Percentiles rank a stretch among this genome's conserved stretches.
Evolutionary conservation across 2,797 vertebrate genomes (phyloP).

Genomic region (Halcyon leucocephala): DNA sequence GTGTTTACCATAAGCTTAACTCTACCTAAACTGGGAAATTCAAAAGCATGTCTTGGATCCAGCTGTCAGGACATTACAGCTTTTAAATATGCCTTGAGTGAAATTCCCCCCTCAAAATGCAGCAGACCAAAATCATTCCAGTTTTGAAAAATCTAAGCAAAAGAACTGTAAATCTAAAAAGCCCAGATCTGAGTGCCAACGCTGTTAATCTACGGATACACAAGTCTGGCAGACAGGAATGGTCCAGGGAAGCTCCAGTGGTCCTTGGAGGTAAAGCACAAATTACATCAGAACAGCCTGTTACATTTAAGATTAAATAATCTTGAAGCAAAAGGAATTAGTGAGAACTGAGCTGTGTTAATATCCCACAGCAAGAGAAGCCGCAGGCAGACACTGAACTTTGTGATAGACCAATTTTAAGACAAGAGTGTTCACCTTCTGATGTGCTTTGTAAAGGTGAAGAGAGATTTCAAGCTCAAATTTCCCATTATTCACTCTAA

Average conservation of each 20-base stretch:
- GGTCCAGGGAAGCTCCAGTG: not conserved
- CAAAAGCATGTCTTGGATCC: not conserved
- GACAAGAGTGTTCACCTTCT: not conserved
- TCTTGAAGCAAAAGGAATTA: not conserved
- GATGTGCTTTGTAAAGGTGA: not conserved
- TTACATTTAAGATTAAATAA: not conserved
- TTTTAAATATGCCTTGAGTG: not conserved
- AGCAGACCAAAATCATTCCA: not conserved
- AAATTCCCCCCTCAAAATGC: not conserved
- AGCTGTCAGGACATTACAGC: not conserved
- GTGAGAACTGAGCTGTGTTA: not conserved
- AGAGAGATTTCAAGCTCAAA: not conserved
- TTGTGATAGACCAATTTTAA: not conserved
- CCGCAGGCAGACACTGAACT: not conserved
- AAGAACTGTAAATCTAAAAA: not conserved
- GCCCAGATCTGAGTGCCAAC: not conserved
- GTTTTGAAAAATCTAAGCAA: not conserved
- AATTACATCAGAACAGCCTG: not conserved
- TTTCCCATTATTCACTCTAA: not conserved
- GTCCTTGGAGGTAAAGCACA: not conserved
- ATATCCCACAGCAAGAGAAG: not conserved
- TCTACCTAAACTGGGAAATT: not conserved
- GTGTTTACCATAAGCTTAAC: not conserved
- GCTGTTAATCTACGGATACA: not conserved
- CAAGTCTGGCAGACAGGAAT: not conserved